Evolutionary conservation across 2,113 vertebrate species (phyloP).

Genomic region (Acinonyx jubatus): DNA sequence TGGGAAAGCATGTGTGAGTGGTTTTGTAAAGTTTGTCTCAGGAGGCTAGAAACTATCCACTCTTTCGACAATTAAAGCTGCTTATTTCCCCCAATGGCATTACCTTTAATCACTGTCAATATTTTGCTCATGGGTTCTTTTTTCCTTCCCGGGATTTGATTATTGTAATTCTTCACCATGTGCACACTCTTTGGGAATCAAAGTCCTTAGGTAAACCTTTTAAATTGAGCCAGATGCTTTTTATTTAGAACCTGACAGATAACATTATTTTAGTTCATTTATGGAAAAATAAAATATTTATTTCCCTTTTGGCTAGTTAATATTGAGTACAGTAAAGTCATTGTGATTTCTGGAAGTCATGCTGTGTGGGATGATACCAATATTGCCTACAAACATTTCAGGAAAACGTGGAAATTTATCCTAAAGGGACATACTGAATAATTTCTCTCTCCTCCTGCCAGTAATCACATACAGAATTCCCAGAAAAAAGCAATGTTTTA

Average conservation of each 20-base stretch:
- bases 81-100: conserved; percentile 1
- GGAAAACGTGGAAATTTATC: not conserved
- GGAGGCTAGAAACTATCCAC: not conserved
- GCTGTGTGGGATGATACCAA: not conserved
- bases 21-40: not conserved
- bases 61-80: not conserved
- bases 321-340: conserved; percentile 5
- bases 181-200: not conserved
- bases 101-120: conserved; percentile 47
- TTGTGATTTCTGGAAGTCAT: not conserved
- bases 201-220: not conserved
- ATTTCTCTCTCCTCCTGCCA: not conserved
- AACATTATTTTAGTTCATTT: conserved; percentile 25
- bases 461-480: not conserved
- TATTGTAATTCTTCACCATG: conserved; percentile 42
- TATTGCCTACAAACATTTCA: not conserved
- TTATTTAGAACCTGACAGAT: conserved; percentile 20
- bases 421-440: not conserved
- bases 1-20: not conserved
- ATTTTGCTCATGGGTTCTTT: conserved; percentile 11
- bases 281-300: conserved; percentile 57
- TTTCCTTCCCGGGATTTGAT: not conserved
- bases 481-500: not conserved
- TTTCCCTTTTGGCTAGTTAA: conserved; percentile 5
- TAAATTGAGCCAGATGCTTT: conserved; percentile 35